Percentiles rank a stretch among this genome's conserved stretches.
phyloP scores from a whole-genome alignment of 2,797 vertebrate species.

The Limnodromus scolopaceus region DNA sequence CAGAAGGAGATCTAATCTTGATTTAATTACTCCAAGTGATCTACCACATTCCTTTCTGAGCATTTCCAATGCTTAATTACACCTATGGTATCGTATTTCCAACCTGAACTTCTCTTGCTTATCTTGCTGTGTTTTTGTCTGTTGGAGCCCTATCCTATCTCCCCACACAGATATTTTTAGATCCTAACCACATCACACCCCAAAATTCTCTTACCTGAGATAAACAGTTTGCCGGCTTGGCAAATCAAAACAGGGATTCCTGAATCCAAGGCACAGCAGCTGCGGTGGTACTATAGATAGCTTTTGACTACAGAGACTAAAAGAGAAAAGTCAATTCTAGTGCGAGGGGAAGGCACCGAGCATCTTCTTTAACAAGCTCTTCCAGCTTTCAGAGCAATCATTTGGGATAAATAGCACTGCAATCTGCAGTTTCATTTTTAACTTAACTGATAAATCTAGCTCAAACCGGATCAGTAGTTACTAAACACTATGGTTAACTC shows the following conservation, averaged over 20 bases:
- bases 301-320: not conserved
- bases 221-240: not conserved
- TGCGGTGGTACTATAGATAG: not conserved
- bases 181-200: constrained; percentile 47
- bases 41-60: constrained; percentile 56
- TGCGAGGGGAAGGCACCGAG: rapidly evolving
- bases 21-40: constrained; percentile 62
- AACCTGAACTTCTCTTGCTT: not conserved
- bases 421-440: not conserved
- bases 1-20: constrained; percentile 59
- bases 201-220: constrained; percentile 32
- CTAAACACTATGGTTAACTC: not conserved
- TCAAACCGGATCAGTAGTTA: not conserved
- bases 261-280: not conserved
- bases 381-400: not conserved
- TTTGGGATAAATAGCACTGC: not conserved
- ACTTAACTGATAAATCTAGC: not conserved
- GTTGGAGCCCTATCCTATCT: constrained; percentile 28
- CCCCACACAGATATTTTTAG: constrained; percentile 49
- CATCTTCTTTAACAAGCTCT: not conserved
- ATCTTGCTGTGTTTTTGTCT: constrained; percentile 44
- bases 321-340: not conserved
- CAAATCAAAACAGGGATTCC: constrained; percentile 47
- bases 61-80: constrained; percentile 52
- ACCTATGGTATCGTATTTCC: not conserved